phyloP scores from a whole-genome alignment of 2,888 invertebrate genomes.

The Aphidoletes aphidimyza region DNA sequence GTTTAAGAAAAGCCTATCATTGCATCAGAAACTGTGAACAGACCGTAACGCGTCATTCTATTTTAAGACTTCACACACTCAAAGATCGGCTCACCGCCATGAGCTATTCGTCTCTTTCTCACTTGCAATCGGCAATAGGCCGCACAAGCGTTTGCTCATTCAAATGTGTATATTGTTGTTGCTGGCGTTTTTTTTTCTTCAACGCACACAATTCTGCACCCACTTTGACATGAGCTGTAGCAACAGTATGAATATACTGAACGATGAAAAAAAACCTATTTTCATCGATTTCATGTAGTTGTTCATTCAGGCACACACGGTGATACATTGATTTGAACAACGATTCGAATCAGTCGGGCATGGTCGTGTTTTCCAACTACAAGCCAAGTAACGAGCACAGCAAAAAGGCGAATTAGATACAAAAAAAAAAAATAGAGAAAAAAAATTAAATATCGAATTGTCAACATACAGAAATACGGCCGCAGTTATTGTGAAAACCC shows the following conservation, averaged over 20 bases:
- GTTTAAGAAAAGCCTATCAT: not conserved
- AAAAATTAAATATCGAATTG: not conserved
- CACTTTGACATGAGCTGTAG: slow-evolving; percentile 31
- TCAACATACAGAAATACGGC: too few relatives aligned
- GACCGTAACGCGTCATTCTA: slow-evolving; percentile 15
- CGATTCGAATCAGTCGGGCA: slow-evolving; percentile 33
- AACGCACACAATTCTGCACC: not conserved
- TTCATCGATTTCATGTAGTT: slow-evolving; percentile 44
- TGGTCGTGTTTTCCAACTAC: slow-evolving; percentile 53
- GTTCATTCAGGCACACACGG: not conserved
- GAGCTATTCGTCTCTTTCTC: not conserved
- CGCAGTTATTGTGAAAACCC: too few relatives aligned
- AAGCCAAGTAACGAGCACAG: slow-evolving; percentile 43
- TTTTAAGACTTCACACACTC: not conserved
- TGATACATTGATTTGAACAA: slow-evolving; percentile 24
- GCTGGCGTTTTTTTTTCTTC: not conserved
- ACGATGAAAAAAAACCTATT: not conserved
- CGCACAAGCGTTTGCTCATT: not conserved
- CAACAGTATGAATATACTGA: not conserved
- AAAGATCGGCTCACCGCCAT: not conserved
- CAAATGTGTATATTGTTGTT: not conserved
- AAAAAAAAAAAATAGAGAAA: not conserved
- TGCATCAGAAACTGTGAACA: not conserved
- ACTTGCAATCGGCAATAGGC: not conserved
- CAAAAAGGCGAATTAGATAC: not conserved